Conservation (phyloP, 64 coral and sea anemone species). For the Pachyseris speciosa region DNA sequence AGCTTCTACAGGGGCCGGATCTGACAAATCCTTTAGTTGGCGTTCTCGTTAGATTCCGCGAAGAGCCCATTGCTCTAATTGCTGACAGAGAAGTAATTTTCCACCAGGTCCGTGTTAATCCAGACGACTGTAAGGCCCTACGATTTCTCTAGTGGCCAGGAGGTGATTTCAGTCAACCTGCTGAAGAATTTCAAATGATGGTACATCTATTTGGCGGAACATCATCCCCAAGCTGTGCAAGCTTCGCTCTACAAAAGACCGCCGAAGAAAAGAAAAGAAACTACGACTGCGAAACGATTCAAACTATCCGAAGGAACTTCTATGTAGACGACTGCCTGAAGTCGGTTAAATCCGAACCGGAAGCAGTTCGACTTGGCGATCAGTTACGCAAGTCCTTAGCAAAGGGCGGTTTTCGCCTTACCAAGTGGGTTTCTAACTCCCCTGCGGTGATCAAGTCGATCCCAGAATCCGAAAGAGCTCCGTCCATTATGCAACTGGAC, state of each 20-base stretch:
- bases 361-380: not conserved
- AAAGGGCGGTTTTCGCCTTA: not conserved
- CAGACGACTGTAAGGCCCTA: not conserved
- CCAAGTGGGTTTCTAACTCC: constrained; percentile 38
- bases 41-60: not conserved
- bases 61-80: too few relatives aligned
- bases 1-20: too few relatives aligned
- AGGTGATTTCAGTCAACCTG: not conserved
- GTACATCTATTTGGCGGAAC: constrained; percentile 10
- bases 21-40: constrained; percentile 11
- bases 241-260: not conserved
- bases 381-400: not conserved
- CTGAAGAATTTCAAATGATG: not conserved
- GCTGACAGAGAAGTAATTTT: not conserved
- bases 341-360: not conserved
- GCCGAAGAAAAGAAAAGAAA: too few relatives aligned
- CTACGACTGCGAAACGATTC: too few relatives aligned
- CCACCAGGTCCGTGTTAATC: not conserved
- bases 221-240: constrained; percentile 5
- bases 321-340: constrained; percentile 46
- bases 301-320: not conserved
- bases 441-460: not conserved
- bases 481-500: not conserved
- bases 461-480: not conserved
- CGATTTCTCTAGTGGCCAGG: constrained; percentile 13